A percentile compares a stretch with the other conserved stretches of the same genome.
Evolutionary conservation across 2,888 invertebrate species (phyloP).

Genomic region (Coleophora deauratella): DNA sequence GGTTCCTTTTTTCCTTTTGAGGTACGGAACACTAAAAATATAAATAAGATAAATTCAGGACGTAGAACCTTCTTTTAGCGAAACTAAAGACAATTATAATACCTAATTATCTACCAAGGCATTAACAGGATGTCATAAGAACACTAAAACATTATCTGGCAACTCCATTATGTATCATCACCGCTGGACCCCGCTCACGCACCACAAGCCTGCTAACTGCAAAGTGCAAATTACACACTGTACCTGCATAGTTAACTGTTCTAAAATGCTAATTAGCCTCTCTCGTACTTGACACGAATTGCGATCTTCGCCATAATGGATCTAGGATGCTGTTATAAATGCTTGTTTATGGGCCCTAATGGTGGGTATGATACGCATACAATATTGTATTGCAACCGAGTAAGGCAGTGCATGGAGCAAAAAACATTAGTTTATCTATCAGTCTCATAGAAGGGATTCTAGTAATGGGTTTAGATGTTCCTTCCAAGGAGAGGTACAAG

Average conservation of each 20-base stretch:
- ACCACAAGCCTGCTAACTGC: neutral
- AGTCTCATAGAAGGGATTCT: neutral
- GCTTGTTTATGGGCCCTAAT: constrained; percentile 1
- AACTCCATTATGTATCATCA: neutral
- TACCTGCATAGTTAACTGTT: constrained; percentile 19
- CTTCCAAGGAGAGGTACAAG: too few species aligned
- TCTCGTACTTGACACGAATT: constrained; percentile 39
- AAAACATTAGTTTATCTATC: neutral
- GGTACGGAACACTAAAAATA: too few species aligned
- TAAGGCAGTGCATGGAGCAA: neutral
- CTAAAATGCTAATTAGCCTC: constrained; percentile 34
- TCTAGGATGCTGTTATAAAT: constrained; percentile 20
- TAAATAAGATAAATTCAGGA: too few species aligned
- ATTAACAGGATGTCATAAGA: too few species aligned
- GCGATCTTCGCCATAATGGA: constrained; percentile 22
- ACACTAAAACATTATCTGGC: neutral
- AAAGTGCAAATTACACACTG: constrained; percentile 4
- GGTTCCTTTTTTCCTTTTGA: too few species aligned
- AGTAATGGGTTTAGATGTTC: too few species aligned
- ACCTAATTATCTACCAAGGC: too few species aligned
- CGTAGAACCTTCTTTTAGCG: too few species aligned
- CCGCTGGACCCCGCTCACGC: neutral
- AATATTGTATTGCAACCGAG: neutral
- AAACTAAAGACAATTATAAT: too few species aligned
- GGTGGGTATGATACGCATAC: neutral